phyloP scores from a whole-genome alignment of 1,140 invertebrate genomes.

The Vollenhovia emeryi region DNA sequence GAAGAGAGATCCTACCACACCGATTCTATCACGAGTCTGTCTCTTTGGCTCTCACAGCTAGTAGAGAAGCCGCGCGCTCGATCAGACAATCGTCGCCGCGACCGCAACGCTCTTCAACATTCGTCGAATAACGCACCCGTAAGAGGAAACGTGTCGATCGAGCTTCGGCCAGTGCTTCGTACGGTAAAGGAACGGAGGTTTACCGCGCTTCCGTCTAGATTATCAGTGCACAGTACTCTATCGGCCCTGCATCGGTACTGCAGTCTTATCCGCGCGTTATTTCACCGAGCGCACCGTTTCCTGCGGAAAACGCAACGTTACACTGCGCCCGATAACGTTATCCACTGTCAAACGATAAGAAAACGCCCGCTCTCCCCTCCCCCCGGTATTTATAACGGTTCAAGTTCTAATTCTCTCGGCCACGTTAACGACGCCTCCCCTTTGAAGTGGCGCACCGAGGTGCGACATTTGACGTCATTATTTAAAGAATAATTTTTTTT shows the following conservation, averaged over 20 bases:
- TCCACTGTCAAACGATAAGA: slow-evolving; percentile 5
- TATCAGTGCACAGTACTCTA: slow-evolving; percentile 67
- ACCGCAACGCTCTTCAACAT: slow-evolving; percentile 18
- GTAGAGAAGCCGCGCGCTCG: slow-evolving; percentile 57
- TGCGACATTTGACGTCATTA: slow-evolving; percentile 26
- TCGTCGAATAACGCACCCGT: slow-evolving; percentile 69
- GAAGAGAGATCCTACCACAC: neutral
- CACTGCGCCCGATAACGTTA: neutral
- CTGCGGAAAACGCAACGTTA: neutral
- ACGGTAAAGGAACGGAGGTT: slow-evolving; percentile 31
- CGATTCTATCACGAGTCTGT: neutral
- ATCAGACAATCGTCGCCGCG: slow-evolving; percentile 59
- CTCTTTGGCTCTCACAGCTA: neutral
- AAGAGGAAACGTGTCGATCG: neutral
- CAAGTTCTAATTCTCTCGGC: neutral
- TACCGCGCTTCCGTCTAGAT: slow-evolving; percentile 51
- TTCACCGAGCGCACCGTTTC: neutral
- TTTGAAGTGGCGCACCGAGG: slow-evolving; percentile 8
- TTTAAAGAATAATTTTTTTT: slow-evolving; percentile 33
- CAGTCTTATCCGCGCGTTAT: slow-evolving; percentile 53
- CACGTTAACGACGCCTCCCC: neutral
- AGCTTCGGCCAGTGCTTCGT: neutral
- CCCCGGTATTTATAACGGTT: slow-evolving; percentile 16
- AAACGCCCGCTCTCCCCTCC: neutral
- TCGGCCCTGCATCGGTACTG: slow-evolving; percentile 75